Evolutionary conservation across 2,888 invertebrate genomes (phyloP), one percentile per base, ranked within the genome.

Genomic region (Ceratothoa steindachneri): DNA sequence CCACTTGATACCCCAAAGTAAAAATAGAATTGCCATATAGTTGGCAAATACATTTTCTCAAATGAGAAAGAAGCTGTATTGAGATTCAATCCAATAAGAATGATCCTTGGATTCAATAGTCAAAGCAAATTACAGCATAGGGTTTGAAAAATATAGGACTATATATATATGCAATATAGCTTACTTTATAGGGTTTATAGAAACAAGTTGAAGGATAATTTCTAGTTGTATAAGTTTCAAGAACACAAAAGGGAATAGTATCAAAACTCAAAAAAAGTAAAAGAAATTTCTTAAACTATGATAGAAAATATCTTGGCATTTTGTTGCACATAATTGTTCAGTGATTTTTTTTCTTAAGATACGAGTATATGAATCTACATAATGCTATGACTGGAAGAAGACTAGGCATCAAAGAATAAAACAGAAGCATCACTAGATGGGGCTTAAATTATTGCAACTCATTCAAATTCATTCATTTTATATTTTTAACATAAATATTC

Each of bases 331-430:
- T 24, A 60, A 24, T 60, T 24, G 24, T 22, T 60, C 19, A 60
- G 24, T 12, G 24, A 1, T 24, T 12, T 60, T 60, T 24, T 24
- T 24, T 60, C 19, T 24, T 60, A 60, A 60, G n/a, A 60, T 60
- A 60, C 19, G 60, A 60, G 60, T 60, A 60, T 60, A 60, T 60
- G 12, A 12, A 55, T 60, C 60, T 60, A 60, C 19, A 24, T 60
- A 60, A 60, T 24, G 24, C 60, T 60, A 60, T 60, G 60, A 60
- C 60, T 60, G 60, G 60, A 60, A 60, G 60, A 60, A 24, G 60
- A 60, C 60, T 60, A 60, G 60, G 60, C 27, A 60, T n/a, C 24
- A 60, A 60, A 24, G 60, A 60, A 24, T 24, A 24, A 60, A 24
- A 15, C n/a, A 24, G 24, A 60, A 60, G 41, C 41, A 60, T 60